phyloP scores from a whole-genome alignment of 2,113 vertebrate species.

The Oceanites oceanicus region DNA sequence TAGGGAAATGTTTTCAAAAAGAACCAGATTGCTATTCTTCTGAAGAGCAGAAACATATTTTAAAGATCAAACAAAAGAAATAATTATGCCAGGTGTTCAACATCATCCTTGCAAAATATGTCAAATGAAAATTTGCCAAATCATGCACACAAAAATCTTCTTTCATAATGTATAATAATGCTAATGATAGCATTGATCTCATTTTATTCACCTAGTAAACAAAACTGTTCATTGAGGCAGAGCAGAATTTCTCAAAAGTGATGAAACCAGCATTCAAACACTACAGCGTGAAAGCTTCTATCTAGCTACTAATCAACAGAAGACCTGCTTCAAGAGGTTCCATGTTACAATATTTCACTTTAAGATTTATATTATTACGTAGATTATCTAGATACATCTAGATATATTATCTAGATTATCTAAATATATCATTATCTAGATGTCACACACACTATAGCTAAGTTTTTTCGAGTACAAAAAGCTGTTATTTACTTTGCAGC shows the following conservation, averaged over 20 bases:
- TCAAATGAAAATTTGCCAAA: background rate
- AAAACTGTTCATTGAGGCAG: background rate
- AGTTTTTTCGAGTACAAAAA: background rate
- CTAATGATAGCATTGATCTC: background rate
- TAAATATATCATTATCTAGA: background rate
- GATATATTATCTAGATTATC: too few species aligned
- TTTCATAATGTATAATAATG: background rate
- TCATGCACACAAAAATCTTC: background rate
- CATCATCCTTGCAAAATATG: background rate
- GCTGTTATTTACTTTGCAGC: background rate
- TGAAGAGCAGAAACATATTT: conserved; percentile 8
- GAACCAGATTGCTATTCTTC: conserved; percentile 14
- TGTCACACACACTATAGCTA: background rate
- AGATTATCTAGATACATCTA: too few species aligned
- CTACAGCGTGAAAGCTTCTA: background rate
- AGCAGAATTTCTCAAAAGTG: background rate
- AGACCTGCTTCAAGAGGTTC: background rate
- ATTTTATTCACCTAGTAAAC: background rate
- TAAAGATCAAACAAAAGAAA: conserved; percentile 43
- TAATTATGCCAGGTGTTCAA: background rate
- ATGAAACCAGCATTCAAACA: background rate
- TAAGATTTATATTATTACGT: background rate
- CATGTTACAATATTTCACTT: background rate
- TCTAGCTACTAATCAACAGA: background rate
- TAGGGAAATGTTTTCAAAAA: background rate